These are phyloP conservation scores for Sebastes iracundus DNA, from an alignment of 2,797 vertebrate species.

Conservation along the genomic window DNA sequence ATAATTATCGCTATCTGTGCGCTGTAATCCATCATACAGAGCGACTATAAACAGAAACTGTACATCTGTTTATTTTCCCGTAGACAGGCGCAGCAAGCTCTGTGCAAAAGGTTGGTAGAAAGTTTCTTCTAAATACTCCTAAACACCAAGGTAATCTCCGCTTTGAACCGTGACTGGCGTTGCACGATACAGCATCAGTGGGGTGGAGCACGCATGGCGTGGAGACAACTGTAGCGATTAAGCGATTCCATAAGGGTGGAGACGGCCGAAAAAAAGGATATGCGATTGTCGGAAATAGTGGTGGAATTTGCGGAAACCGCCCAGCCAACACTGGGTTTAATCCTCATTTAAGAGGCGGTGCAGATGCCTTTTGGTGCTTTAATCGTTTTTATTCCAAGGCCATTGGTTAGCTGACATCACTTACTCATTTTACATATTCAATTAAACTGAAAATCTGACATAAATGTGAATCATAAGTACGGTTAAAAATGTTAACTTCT, in stretches of 20 bases:
- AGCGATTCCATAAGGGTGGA: background rate
- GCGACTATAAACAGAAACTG: constrained; percentile 73
- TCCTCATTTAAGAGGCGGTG: background rate
- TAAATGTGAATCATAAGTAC: background rate
- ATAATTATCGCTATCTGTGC: constrained; percentile 82
- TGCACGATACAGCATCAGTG: constrained; percentile 21
- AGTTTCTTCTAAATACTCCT: constrained; percentile 57
- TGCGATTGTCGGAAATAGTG: constrained; percentile 39
- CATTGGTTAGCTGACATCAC: background rate
- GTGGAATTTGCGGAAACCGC: constrained; percentile 47
- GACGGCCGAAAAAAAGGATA: constrained; percentile 5
- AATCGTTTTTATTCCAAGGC: background rate
- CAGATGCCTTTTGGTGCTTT: constrained; percentile 1
- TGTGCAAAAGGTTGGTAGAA: constrained; percentile 41
- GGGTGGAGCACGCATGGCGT: constrained; percentile 46
- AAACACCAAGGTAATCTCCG: constrained; percentile 63
- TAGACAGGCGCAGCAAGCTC: constrained; percentile 50
- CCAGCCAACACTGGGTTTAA: background rate
- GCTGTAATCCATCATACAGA: constrained; percentile 74
- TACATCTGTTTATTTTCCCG: constrained; percentile 77
- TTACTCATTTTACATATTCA: background rate
- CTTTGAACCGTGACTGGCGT: constrained; percentile 68
- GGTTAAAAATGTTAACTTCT: background rate
- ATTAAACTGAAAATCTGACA: background rate
- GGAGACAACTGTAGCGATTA: background rate